Conservation (phyloP, 2,888 invertebrate genomes). For the Drosophila eohydei region DNA sequence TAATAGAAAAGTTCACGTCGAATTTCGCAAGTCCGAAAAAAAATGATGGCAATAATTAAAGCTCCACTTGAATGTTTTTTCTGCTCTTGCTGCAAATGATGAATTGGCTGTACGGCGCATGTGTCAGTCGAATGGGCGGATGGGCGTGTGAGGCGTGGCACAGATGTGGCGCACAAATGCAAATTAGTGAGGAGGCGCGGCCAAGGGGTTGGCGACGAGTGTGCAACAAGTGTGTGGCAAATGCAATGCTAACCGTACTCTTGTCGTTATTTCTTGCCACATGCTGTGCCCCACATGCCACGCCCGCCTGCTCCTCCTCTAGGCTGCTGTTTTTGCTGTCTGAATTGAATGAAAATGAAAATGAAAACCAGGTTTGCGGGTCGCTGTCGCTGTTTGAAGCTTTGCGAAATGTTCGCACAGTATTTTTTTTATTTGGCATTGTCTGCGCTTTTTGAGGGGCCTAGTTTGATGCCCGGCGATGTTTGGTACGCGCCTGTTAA, state of each 20-base stretch:
- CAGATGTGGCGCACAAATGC: constrained; percentile 48
- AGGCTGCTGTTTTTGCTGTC: constrained; percentile 38
- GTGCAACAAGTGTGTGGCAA: constrained; percentile 52
- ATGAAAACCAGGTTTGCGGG: constrained; percentile 78
- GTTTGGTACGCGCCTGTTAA: constrained; percentile 40
- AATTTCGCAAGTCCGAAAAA: background rate
- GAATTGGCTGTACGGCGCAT: constrained; percentile 70
- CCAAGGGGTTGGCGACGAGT: constrained; percentile 15
- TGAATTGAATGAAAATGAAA: constrained; percentile 78
- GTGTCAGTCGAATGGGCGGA: constrained; percentile 30
- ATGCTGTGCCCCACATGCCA: constrained; percentile 48
- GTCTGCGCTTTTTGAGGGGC: constrained; percentile 23
- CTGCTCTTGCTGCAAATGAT: constrained; percentile 53
- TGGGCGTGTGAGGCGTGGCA: constrained; percentile 53
- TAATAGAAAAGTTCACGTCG: background rate
- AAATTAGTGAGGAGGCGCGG: constrained; percentile 59
- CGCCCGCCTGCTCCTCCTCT: constrained; percentile 15
- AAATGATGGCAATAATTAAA: background rate
- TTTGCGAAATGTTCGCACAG: constrained; percentile 66
- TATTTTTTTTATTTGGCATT: constrained; percentile 13
- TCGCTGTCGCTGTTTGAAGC: constrained; percentile 55
- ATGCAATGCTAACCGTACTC: constrained; percentile 16
- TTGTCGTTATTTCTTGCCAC: constrained; percentile 61
- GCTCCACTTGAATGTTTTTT: constrained; percentile 41
- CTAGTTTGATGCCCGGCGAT: constrained; percentile 26